Evolutionary conservation across 2,888 invertebrate genomes (phyloP).

Genomic region (Amphipoea lucens): DNA sequence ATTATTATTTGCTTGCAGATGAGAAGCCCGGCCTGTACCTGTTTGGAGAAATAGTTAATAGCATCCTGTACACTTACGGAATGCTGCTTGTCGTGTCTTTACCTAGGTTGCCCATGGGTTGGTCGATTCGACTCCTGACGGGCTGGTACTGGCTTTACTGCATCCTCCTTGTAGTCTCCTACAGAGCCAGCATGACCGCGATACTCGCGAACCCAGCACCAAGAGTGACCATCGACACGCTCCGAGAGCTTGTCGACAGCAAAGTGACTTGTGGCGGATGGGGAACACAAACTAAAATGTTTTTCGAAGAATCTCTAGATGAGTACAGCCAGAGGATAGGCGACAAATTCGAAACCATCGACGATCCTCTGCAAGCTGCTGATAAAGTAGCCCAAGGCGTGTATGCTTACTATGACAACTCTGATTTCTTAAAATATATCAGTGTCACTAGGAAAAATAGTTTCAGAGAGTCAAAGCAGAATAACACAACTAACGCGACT

Average conservation of each 20-base stretch:
- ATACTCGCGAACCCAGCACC: conserved; percentile 94
- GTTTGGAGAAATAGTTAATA: conserved; percentile 93
- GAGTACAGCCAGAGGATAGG: conserved; percentile 92
- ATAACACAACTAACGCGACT: conserved; percentile 69
- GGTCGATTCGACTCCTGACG: conserved; percentile 95
- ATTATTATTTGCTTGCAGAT: conserved; percentile 76
- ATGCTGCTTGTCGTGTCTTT: conserved; percentile 95
- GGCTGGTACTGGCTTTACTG: conserved; percentile 97
- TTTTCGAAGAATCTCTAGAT: conserved; percentile 93
- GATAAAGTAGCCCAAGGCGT: conserved; percentile 92
- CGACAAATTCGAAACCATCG: conserved; percentile 91
- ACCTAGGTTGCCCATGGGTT: conserved; percentile 94
- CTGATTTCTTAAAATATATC: conserved; percentile 92
- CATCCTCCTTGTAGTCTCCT: conserved; percentile 94
- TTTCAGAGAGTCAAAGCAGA: conserved; percentile 71
- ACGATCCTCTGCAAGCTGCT: conserved; percentile 91
- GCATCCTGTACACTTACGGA: conserved; percentile 94
- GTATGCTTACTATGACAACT: conserved; percentile 95
- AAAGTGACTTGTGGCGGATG: conserved; percentile 93
- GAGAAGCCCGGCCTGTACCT: conserved; percentile 91
- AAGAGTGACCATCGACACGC: conserved; percentile 94
- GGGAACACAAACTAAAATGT: conserved; percentile 92
- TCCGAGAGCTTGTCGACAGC: conserved; percentile 92
- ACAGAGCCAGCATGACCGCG: conserved; percentile 96
- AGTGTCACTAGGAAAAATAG: conserved; percentile 90